These are phyloP conservation scores for Xiphorhynchus elegans DNA, from an alignment of 2,113 vertebrate genomes.

Conservation along the genomic window DNA sequence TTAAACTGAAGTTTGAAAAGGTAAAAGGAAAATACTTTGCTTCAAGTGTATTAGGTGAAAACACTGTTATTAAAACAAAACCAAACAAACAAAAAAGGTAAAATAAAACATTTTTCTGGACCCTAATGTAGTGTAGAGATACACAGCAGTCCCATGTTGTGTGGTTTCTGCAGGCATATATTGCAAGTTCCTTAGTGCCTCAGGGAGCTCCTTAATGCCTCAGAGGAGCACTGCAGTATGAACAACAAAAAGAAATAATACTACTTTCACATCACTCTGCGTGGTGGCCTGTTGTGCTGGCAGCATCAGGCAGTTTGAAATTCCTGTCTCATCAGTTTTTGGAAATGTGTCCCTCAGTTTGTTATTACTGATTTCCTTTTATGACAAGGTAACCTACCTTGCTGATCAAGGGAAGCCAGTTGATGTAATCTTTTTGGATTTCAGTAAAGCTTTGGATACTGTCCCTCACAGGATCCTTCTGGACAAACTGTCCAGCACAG, in stretches of 20 bases:
- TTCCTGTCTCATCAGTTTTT: background rate
- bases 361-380: background rate
- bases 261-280: background rate
- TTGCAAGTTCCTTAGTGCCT: background rate
- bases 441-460: background rate
- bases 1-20: conserved; percentile 99
- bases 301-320: background rate
- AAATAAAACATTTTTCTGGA: background rate
- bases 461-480: background rate
- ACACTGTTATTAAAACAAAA: background rate
- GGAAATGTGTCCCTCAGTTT: background rate
- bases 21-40: conserved; percentile 71
- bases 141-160: background rate
- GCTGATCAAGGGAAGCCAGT: background rate
- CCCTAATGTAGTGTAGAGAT: background rate
- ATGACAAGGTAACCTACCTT: background rate
- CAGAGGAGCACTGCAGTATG: background rate
- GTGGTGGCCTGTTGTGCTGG: background rate
- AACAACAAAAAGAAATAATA: background rate
- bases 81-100: background rate
- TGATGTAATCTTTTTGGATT: background rate
- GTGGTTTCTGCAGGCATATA: background rate
- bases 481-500: background rate
- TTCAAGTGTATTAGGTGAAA: background rate
- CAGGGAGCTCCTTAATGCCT: background rate